A percentile compares a stretch with the other conserved stretches of the same genome.
phyloP scores from a whole-genome alignment of 2,797 vertebrate genomes.

The Acrossocheilus wenchowensis region DNA sequence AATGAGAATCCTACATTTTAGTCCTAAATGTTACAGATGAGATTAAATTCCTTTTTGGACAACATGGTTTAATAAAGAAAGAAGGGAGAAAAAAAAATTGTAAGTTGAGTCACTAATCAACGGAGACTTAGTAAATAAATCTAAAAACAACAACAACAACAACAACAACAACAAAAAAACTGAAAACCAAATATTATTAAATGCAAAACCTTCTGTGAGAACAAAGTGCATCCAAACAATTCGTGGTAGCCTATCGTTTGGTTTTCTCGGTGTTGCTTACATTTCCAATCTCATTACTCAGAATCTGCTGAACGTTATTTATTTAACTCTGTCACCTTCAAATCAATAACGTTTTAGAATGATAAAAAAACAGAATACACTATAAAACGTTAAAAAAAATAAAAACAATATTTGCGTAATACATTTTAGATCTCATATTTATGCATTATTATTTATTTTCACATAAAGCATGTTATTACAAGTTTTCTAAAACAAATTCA shows the following conservation, averaged over 20 bases:
- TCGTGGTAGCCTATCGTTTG: constrained; percentile 5
- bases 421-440: not conserved
- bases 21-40: not conserved
- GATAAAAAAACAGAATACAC: not conserved
- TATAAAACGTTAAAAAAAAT: not conserved
- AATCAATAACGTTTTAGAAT: constrained; percentile 2
- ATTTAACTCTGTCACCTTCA: not conserved
- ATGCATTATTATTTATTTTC: not conserved
- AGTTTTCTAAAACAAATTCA: not conserved
- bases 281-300: constrained; percentile 15
- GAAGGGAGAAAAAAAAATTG: not conserved
- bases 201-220: not conserved
- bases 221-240: constrained; percentile 29
- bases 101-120: not conserved
- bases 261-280: constrained; percentile 17
- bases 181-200: not conserved
- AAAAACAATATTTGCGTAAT: not conserved
- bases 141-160: not conserved
- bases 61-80: not conserved
- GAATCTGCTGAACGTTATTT: constrained; percentile 1
- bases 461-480: not conserved
- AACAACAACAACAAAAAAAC: not conserved
- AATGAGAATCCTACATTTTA: not conserved
- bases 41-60: not conserved
- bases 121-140: not conserved